Base-by-base conservation (phyloP, 1,140 invertebrate species). In the Neodiprion pinetum region DNA sequence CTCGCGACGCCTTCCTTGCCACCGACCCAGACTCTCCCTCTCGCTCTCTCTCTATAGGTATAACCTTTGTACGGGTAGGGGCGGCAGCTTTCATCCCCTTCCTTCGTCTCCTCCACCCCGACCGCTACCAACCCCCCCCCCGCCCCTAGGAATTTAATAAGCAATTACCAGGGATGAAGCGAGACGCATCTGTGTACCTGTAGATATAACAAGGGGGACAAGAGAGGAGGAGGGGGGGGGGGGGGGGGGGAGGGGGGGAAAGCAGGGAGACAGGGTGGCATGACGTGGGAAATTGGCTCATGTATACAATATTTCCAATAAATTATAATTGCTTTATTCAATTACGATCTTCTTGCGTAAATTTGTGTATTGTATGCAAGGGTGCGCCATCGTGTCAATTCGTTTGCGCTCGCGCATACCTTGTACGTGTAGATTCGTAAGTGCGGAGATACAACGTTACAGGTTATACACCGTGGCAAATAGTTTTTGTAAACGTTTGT, bases 151-250 rank as follows among this genome's bases (percentile, higher is more conserved):
- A 83, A 85, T 84, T 85, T 82, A 86, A 83, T 82, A 83, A 85
- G 83, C 81, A 85, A 85, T 86, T 83, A 85, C 80, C 79, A 80
- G 79, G 80, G 81, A 80, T 83, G 82, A 81, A 84, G 83, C 82
- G 79, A 82, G 82, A 84, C 81, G 82, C 83, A 84, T 83, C 81
- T 80, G 81, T 83, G 82, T 69, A 69, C 17, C 67, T 23, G 67
- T 69, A 65, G 17, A 17, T 65, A 47, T 69, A 69, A 69, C 67
- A 69, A 21, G 67, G 23, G 67, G 67, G 67, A 47, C 21, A 21
- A 21, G 9, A 47, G 67, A 21, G 67, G 5, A 11, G 67, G 7
- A 47, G 67, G 14, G 14, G 61, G 74, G 76, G 74, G 17, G 67
- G 23, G 67, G 67, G 67, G 74, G 74, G 67, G 48, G 49, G 47